Conservation (phyloP, 2,797 vertebrate species). For the Ctenopoma multispine region DNA sequence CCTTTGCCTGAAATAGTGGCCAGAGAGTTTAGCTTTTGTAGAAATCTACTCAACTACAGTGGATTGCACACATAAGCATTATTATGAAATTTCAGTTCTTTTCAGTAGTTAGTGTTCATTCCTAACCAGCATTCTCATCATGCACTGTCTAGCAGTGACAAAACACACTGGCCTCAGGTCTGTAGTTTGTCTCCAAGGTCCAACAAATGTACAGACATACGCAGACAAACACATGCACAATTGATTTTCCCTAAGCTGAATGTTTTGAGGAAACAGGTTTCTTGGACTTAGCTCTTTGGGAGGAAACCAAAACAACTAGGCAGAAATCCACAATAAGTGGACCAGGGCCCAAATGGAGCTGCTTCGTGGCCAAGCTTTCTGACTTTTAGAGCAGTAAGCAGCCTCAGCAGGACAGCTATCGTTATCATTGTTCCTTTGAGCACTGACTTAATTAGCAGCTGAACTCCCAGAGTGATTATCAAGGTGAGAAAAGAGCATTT, state of each 20-base stretch:
- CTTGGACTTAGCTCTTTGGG: conserved; percentile 12
- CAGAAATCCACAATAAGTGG: conserved; percentile 7
- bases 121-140: not conserved
- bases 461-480: conserved; percentile 48
- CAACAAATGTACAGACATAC: not conserved
- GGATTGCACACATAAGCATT: too few relatives aligned
- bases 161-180: not conserved
- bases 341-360: not conserved
- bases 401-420: conserved; percentile 27
- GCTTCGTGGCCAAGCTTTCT: conserved; percentile 20
- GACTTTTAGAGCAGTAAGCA: conserved; percentile 33
- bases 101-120: too few relatives aligned
- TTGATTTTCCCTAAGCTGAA: conserved; percentile 4
- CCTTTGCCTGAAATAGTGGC: not conserved
- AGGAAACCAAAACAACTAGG: conserved; percentile 4
- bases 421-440: conserved; percentile 43
- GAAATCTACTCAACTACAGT: too few relatives aligned
- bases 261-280: conserved; percentile 1
- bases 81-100: too few relatives aligned
- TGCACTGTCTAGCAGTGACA: not conserved
- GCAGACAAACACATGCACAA: not conserved
- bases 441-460: conserved; percentile 58
- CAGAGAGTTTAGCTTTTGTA: too few relatives aligned
- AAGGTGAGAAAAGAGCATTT: conserved; percentile 36
- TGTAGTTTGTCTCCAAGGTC: conserved; percentile 7